Base-by-base conservation (phyloP, 2,797 vertebrate genomes). In the Nannoperca obscura region DNA sequence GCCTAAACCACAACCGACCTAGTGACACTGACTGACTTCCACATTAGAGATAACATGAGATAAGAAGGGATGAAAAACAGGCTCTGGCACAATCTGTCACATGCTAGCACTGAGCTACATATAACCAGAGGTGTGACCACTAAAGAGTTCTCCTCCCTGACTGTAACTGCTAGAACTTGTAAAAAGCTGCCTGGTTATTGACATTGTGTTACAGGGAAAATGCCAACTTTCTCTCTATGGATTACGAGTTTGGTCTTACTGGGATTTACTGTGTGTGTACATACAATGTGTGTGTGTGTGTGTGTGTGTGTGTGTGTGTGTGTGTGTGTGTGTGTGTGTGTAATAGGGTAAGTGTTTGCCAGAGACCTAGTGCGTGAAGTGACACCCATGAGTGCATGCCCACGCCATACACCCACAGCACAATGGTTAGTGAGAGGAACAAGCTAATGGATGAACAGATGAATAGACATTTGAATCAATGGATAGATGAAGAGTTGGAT, bases 121-220 rank as follows among this genome's bases (percentile, higher is more conserved):
- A 74, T 78, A 91, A 90, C 65, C 8, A 58, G 78, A 91, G 80
- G 82, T 89, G 91, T 88, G 87, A 93, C 60, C 81, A 61, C 88
- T n/a, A 5, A 78, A 77, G 76, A 76, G 9, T 59, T 32, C 65
- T 74, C 34, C 46, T 75, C 32, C 27, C 65, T 20, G 68, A 74
- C 53, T 76, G 62, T 11, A 67, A 57, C 71, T 66, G 83, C 80
- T 87, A 80, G 86, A 91, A 89, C 80, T 52, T 19, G 27, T 11
- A 62, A 73, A 83, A 81, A 78, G 76, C 78, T 64, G 80, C 66
- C 61, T 74, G 46, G 34, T 55, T 74, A 71, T 79, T 13, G 1
- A 59, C 71, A 76, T 36, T 44, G 80, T 84, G 80, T 84, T 81
- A 77, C 69, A 78, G 74, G 65, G 17, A 72, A 88, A 89, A n/a